These are phyloP conservation scores for Clitarchus hookeri DNA, from an alignment of 2,888 invertebrate genomes.

Conservation along the genomic window DNA sequence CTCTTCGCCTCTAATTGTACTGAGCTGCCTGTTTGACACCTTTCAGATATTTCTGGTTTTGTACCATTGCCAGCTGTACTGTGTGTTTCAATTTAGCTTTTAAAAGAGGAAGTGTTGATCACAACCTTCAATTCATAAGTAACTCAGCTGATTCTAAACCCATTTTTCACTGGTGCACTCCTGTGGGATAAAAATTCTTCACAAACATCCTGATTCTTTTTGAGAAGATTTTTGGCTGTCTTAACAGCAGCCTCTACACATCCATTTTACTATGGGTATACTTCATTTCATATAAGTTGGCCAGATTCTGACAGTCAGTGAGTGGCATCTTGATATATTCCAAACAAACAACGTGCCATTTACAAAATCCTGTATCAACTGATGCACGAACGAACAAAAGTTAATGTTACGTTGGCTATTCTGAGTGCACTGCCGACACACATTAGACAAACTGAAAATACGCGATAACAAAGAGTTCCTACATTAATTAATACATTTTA, in stretches of 20 bases:
- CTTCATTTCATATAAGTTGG: no score
- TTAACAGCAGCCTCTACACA: background rate
- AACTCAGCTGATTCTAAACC: background rate
- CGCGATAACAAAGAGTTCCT: no score
- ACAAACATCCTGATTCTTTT: background rate
- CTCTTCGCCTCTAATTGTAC: background rate
- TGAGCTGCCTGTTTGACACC: background rate
- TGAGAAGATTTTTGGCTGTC: background rate
- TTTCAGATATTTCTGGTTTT: background rate
- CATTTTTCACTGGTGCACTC: background rate
- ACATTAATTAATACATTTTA: no score
- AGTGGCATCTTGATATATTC: no score
- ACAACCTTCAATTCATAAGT: constrained; percentile 32
- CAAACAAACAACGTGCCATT: no score
- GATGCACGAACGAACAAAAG: no score
- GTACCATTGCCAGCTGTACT: background rate
- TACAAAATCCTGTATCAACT: no score
- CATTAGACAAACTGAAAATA: no score
- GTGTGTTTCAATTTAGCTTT: background rate
- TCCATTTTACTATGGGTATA: background rate
- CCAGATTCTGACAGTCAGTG: no score
- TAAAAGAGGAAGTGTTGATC: background rate
- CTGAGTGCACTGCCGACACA: no score
- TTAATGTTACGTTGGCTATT: no score
- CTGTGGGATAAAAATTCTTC: background rate